Evolutionary conservation across 2,113 vertebrate species (phyloP).

Genomic region (Chaetops frenatus): DNA sequence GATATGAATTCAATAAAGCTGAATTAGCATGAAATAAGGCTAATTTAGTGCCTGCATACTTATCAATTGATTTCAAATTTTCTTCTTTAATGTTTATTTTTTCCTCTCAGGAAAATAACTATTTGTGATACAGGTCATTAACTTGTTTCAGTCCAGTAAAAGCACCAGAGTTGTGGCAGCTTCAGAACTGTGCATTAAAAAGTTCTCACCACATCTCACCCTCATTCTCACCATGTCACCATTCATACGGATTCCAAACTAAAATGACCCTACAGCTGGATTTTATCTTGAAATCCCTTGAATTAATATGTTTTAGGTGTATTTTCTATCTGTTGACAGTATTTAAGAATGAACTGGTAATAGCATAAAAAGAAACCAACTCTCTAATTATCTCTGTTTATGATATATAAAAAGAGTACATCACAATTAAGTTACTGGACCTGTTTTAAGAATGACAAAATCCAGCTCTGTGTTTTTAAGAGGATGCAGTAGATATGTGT

Average conservation of each 20-base stretch:
- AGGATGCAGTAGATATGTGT: background rate
- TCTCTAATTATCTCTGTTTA: background rate
- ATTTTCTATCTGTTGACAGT: background rate
- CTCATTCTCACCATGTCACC: background rate
- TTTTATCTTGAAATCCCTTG: background rate
- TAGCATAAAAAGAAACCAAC: background rate
- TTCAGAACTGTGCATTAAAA: background rate
- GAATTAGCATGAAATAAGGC: slow-evolving; percentile 53
- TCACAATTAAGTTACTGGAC: background rate
- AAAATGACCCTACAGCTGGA: background rate
- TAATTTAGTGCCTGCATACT: slow-evolving; percentile 17
- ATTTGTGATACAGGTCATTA: background rate
- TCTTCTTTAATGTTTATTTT: slow-evolving; percentile 33
- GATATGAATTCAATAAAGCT: slow-evolving; percentile 45
- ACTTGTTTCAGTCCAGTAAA: background rate
- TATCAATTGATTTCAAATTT: slow-evolving; percentile 35
- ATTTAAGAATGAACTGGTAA: background rate
- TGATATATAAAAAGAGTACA: background rate
- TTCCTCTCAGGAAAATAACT: background rate
- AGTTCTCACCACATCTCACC: background rate
- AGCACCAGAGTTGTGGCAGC: background rate
- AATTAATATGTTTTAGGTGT: background rate
- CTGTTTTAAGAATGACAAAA: background rate
- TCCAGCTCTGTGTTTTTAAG: background rate
- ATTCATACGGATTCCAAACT: background rate